These are phyloP conservation scores for Hypomesus transpacificus DNA, from an alignment of 2,113 vertebrate species.

Conservation along the genomic window DNA sequence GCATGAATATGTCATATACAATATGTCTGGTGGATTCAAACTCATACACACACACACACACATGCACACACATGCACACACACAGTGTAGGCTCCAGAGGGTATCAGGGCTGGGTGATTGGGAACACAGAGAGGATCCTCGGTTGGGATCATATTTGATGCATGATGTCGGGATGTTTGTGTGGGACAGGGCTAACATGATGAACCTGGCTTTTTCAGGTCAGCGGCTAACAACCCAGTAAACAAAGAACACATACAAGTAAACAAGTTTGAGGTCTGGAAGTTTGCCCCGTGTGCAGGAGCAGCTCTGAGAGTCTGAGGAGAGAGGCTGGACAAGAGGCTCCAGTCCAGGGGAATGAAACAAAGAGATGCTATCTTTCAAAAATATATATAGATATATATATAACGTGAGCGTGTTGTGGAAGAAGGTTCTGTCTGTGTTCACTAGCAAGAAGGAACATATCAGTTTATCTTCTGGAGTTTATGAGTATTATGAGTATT, in stretches of 20 bases:
- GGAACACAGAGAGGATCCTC: neutral
- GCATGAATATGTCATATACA: slow-evolving; percentile 8
- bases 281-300: neutral
- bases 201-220: neutral
- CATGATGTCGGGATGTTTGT: neutral
- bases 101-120: neutral
- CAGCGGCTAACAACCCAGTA: neutral
- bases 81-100: no score
- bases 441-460: no score
- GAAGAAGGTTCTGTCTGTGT: no score
- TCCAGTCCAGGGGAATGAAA: no score
- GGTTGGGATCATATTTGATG: slow-evolving; percentile 6
- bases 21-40: neutral
- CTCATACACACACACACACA: neutral
- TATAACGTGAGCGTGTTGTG: no score
- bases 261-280: neutral
- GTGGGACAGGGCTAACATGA: no score
- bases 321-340: no score
- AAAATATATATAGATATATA: no score
- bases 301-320: neutral
- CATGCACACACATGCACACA: neutral
- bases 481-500: no score
- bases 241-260: slow-evolving; percentile 4
- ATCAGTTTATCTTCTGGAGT: no score
- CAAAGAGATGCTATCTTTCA: no score